Evolutionary conservation across 2,113 vertebrate genomes (phyloP).

Genomic region (Pangasianodon hypophthalmus): DNA sequence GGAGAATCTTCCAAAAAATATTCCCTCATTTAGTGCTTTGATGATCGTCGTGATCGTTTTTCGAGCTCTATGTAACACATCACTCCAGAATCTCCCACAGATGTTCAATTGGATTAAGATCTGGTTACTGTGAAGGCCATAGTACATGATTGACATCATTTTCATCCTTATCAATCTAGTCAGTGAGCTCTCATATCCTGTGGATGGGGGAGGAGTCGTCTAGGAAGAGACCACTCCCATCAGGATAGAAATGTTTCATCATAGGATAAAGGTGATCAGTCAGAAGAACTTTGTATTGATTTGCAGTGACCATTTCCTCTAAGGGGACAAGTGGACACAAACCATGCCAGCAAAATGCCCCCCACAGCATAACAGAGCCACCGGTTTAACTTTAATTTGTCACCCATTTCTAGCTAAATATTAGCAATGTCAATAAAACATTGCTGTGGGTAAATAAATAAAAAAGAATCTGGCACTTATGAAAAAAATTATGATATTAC

Average conservation of each 20-base stretch:
- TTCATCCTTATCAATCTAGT: neutral
- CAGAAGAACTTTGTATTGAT: neutral
- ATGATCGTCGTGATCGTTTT: neutral
- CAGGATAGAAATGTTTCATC: neutral
- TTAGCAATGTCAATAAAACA: neutral
- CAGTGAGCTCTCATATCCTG: neutral
- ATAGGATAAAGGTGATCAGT: neutral
- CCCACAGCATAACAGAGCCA: neutral
- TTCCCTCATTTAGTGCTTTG: neutral
- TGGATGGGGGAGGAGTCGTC: neutral
- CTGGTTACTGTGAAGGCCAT: neutral
- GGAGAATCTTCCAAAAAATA: neutral
- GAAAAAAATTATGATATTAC: neutral
- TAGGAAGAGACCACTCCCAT: neutral
- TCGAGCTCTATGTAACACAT: neutral
- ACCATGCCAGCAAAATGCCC: neutral
- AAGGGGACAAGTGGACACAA: neutral
- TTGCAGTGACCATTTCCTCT: neutral
- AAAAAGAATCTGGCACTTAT: neutral
- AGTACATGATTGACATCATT: neutral
- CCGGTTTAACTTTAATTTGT: neutral
- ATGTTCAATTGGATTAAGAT: neutral
- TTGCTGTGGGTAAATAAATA: slow-evolving; percentile 1
- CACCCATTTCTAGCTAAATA: neutral
- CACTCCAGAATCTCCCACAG: neutral